Evolutionary conservation across 2,888 invertebrate genomes (phyloP).

Genomic region (Oscheius sp.): DNA sequence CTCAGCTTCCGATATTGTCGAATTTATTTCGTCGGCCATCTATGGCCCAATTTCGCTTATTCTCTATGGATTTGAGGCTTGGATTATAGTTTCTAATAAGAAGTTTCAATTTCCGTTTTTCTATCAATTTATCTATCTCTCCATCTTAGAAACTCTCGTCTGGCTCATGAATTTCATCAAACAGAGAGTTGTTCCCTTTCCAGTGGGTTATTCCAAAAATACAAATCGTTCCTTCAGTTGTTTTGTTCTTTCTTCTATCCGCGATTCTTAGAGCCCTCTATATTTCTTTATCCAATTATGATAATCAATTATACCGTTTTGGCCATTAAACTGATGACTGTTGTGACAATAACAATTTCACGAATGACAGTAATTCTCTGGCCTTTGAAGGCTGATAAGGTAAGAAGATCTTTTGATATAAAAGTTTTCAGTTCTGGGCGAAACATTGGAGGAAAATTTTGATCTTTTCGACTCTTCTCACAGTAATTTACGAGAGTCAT

Average conservation of each 20-base stretch:
- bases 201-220: not conserved
- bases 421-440: not conserved
- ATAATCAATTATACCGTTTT: slow-evolving; percentile 1
- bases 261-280: not conserved
- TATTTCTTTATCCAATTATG: not conserved
- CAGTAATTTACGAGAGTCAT: not conserved
- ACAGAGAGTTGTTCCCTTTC: not conserved
- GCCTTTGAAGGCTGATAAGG: not conserved
- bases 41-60: not conserved
- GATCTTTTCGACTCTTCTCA: not conserved
- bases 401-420: not conserved
- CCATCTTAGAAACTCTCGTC: not conserved
- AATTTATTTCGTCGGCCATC: not conserved
- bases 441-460: not conserved
- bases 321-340: not conserved
- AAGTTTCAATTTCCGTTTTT: not conserved
- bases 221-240: not conserved
- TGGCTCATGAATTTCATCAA: not conserved
- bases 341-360: not conserved
- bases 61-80: not conserved
- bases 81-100: not conserved
- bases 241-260: slow-evolving; percentile 16
- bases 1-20: not conserved
- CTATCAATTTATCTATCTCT: slow-evolving; percentile 6
- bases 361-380: slow-evolving; percentile 2